phyloP scores from a whole-genome alignment of 2,113 vertebrate species.

The Malurus elegans region DNA sequence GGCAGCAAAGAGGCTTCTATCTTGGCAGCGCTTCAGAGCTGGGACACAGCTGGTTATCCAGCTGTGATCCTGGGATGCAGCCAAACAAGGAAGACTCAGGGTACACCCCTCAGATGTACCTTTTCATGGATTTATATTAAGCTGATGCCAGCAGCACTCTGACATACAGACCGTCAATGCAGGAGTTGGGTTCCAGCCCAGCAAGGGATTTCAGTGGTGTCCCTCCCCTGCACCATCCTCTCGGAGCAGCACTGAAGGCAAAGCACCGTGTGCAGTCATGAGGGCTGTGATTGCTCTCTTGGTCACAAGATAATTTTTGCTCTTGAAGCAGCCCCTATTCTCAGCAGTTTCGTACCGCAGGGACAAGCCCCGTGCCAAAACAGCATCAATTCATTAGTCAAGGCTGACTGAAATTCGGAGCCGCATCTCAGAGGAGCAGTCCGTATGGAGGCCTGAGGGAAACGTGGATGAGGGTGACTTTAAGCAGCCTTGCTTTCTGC shows the following conservation, averaged over 20 bases:
- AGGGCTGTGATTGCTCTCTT: neutral
- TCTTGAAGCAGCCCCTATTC: neutral
- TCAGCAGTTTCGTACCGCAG: neutral
- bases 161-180: accelerated
- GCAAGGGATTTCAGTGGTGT: neutral
- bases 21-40: neutral
- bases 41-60: slow-evolving; percentile 47
- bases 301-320: neutral
- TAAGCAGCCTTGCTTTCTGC: neutral
- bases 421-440: neutral
- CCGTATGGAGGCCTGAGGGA: neutral
- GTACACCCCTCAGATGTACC: neutral
- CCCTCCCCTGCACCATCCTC: neutral
- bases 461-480: neutral
- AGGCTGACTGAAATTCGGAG: neutral
- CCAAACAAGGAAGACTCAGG: neutral
- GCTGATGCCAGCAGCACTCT: neutral
- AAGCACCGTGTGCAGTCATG: neutral
- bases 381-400: neutral
- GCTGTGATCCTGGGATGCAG: slow-evolving; percentile 15
- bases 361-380: neutral
- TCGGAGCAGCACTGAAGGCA: neutral
- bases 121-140: neutral
- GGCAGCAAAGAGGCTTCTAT: neutral
- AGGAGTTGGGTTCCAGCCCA: neutral